Percentiles rank a stretch among this genome's conserved stretches.
Evolutionary conservation across 2,113 vertebrate species (phyloP).

Genomic region (Planiliza haematocheilus): DNA sequence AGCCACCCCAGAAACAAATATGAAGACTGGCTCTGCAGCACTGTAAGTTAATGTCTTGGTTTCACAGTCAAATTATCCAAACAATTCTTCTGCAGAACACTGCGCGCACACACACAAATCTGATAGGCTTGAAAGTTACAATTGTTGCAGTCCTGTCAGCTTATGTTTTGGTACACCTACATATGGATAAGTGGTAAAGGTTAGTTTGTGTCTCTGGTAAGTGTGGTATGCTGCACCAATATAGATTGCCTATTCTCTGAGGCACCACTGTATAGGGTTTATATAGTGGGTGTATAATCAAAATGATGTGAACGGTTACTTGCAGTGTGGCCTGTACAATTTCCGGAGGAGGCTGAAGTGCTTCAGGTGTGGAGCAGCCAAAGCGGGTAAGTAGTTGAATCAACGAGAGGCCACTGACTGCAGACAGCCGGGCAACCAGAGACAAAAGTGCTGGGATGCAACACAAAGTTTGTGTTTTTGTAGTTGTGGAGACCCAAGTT

Average conservation of each 20-base stretch:
- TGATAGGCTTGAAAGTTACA: conserved; percentile 23
- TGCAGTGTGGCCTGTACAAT: conserved; percentile 99
- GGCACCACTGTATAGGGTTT: conserved; percentile 72
- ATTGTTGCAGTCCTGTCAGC: conserved; percentile 39
- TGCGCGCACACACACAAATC: conserved; percentile 5
- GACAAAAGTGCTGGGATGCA: conserved; percentile 52
- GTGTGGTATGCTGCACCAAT: conserved; percentile 71
- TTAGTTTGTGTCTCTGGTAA: conserved; percentile 68
- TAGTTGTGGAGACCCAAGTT: conserved; percentile 18
- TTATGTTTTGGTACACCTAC: conserved; percentile 30
- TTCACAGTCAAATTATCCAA: conserved; percentile 16
- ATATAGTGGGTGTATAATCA: conserved; percentile 82
- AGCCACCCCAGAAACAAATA: conserved; percentile 97
- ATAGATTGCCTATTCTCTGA: conserved; percentile 70
- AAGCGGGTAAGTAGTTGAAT: conserved; percentile 90
- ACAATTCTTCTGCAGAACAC: conserved; percentile 25
- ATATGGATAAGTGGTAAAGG: conserved; percentile 44
- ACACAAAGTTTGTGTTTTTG: conserved; percentile 45
- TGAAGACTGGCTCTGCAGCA: conserved; percentile 99
- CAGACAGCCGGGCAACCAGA: conserved; percentile 65
- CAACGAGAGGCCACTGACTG: conserved; percentile 75
- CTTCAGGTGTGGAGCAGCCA: conserved; percentile 98
- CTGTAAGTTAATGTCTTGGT: conserved; percentile 83
- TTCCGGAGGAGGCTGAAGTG: conserved; percentile 99
- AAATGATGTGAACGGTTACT: conserved; percentile 86